These are phyloP conservation scores for Grallaria varia DNA, from an alignment of 2,113 vertebrate species.

Conservation along the genomic window DNA sequence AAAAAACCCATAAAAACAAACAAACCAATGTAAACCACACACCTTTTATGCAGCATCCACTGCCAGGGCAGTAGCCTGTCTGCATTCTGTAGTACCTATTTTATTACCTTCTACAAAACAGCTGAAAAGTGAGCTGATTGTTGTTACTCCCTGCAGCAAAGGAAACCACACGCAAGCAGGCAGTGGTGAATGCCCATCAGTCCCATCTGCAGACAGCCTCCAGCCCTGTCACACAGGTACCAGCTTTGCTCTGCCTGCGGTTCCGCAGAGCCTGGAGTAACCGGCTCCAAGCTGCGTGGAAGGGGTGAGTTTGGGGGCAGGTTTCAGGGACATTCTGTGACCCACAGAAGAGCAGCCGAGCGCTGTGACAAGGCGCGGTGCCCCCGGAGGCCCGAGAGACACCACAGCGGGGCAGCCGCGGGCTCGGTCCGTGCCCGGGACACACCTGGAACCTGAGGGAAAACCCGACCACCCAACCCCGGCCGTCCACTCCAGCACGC, in stretches of 20 bases:
- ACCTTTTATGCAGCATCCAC: neutral
- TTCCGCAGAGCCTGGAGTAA: neutral
- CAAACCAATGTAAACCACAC: neutral
- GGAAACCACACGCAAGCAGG: neutral
- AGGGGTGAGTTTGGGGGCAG: neutral
- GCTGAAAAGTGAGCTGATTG: neutral
- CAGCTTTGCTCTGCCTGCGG: neutral
- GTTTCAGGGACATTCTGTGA: neutral
- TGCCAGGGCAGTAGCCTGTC: rapidly evolving
- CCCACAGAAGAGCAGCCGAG: neutral
- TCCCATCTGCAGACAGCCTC: neutral
- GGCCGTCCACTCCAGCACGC: no score
- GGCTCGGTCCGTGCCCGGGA: no score
- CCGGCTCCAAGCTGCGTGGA: neutral
- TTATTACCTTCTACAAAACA: neutral
- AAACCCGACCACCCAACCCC: rapidly evolving
- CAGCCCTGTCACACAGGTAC: neutral
- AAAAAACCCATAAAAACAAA: neutral
- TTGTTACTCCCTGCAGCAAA: neutral
- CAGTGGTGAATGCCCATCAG: neutral
- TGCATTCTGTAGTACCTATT: neutral
- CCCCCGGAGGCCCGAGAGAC: no score
- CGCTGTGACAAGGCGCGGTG: rapidly evolving
- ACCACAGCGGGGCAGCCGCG: no score
- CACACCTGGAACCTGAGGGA: neutral